phyloP scores from a whole-genome alignment of 2,113 vertebrate genomes.

The Suncus etruscus region DNA sequence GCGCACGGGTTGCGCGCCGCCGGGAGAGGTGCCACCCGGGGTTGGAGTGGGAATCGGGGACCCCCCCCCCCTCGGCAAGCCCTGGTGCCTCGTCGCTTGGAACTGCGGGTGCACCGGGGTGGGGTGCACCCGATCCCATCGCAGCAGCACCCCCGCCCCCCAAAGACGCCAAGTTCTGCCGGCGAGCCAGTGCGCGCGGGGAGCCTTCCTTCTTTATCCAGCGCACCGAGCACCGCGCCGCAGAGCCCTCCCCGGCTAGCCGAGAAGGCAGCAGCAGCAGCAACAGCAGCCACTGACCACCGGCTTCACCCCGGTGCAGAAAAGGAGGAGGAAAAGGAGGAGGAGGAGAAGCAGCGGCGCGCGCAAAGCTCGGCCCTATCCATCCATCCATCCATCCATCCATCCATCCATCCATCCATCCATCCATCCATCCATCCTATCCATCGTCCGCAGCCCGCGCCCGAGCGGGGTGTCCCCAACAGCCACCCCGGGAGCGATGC shows the following conservation, averaged over 20 bases:
- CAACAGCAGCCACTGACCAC: background rate
- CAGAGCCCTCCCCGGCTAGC: conserved; percentile 61
- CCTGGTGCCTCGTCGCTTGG: conserved; percentile 58
- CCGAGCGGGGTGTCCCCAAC: conserved; percentile 38
- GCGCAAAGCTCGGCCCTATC: conserved; percentile 41
- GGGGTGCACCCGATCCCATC: conserved; percentile 66
- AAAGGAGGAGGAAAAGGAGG: background rate
- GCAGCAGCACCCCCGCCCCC: conserved; percentile 44
- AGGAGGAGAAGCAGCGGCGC: background rate
- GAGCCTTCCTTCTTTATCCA: background rate
- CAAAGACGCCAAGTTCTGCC: conserved; percentile 78
- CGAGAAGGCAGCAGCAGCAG: background rate
- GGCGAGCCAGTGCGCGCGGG: conserved; percentile 67
- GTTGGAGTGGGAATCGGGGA: conserved; percentile 1
- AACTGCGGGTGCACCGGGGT: conserved; percentile 38
- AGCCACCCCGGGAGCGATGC: conserved; percentile 78
- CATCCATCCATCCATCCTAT: background rate
- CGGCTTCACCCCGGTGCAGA: background rate
- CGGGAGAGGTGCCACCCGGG: conserved; percentile 69
- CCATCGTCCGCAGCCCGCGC: background rate
- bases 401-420: too few species aligned
- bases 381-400: too few species aligned
- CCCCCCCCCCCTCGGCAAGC: conserved; percentile 68
- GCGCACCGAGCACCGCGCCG: conserved; percentile 38
- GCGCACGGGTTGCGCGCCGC: conserved; percentile 74